Evolutionary conservation across 53 echinoderm and acorn worm genomes (phyloP), one percentile per base, ranked within the genome.

Genomic region (Echinometra lucunter): DNA sequence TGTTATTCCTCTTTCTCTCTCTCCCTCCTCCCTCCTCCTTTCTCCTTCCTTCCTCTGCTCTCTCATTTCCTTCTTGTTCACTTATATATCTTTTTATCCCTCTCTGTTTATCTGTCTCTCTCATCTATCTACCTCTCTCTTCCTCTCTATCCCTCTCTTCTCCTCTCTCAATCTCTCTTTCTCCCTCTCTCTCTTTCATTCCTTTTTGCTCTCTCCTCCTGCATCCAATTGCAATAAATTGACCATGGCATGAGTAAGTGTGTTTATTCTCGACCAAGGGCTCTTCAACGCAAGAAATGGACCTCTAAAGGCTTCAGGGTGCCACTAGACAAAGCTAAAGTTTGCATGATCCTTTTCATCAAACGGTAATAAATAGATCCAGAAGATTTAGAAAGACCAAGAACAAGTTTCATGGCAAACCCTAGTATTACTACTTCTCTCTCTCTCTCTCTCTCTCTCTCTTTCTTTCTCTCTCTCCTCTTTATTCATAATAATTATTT

Each of bases 211-310:
- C 74, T 74, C 74, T 74, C 74, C 35, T 19, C 78, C 38, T 19
- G 19, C 78, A 78, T 78, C 19, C 16, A 15, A 38, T 63, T 69
- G 11, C 78, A 38, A 42, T 78, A 78, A 78, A 42, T 42, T 78
- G 78, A 42, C 78, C 78, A 78, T 78, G 42, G 19, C 78, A 40
- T 40, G 78, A 78, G 78, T 42, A 21, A 40, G 78, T 78, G 19
- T 78, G 38, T 78, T 38, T 78, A 69, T 69, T 69, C 69, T 78
- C 17, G 42, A 38, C 38, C 78, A 78, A 78, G 40, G 78, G 42
- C 42, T 21, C 78, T 78, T 78, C 78, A 78, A 23, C 78, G 21
- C 42, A 78, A 21, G 78, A 78, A 78, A 78, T 78, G 42, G 42
- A 78, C 78, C 78, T 42, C n/a, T 6, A 42, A 78, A 37, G 6